Evolutionary conservation across 2,888 invertebrate species (phyloP), one percentile per base, ranked within the genome.

Genomic region (Ormyrus nitidulus): DNA sequence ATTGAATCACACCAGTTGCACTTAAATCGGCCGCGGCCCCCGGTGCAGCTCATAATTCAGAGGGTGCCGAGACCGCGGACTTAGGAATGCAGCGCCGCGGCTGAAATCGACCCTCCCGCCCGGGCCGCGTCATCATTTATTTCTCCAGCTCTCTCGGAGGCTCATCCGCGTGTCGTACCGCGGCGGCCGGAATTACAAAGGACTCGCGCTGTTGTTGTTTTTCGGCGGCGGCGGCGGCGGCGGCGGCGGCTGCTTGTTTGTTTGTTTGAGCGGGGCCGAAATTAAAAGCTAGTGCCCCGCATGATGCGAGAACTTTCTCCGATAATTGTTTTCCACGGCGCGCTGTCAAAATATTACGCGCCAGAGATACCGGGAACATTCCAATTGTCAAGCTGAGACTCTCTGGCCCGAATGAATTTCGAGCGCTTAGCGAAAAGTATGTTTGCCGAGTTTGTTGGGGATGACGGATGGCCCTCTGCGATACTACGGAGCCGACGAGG

Each of bases 1-100:
- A 82, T 80, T 84, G 83, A 84, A 86, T 85, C 83, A 83, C 81
- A 82, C 81, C 81, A 76, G 82, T 82, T 80, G 84, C 85, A 19
- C 80, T 80, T 87, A 87, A 87, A 87, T 87, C 85, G 85, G 19
- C 19, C 84, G 82, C 84, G 84, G 85, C 81, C 80, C 81, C 84
- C 84, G 84, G 84, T 85, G 81, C 83, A 82, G 83, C 83, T 85
- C 85, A 85, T 86, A 86, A 86, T 86, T 86, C 83, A 86, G 81
- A 62, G 46, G 70, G 66, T 79, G 65, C 81, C 69, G 59, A 19
- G 19, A 76, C 74, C 73, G 69, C 73, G 48, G 70, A 81, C 79
- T 85, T 82, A 83, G 83, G 75, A 84, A 85, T 84, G 58, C 74
- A 72, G 77, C 68, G 79, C 59, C 72, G 46, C 46, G 49, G 59